Evolutionary conservation across 2,888 invertebrate genomes (phyloP).

Genomic region (Papilio demoleus): DNA sequence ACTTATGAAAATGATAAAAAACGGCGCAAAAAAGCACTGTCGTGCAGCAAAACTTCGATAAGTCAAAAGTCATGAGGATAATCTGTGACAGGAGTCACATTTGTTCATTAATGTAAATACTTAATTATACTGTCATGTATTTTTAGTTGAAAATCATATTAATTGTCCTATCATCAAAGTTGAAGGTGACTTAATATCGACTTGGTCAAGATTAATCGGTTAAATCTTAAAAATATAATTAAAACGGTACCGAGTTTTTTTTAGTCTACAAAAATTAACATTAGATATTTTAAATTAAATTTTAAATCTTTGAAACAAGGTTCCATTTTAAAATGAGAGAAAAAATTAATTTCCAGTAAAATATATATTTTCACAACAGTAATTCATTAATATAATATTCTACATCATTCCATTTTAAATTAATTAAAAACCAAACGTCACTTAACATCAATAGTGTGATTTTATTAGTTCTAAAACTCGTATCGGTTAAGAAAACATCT

Average conservation of each 20-base stretch:
- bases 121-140: neutral
- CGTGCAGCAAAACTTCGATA: too few relatives aligned
- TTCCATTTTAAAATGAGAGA: neutral
- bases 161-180: constrained; percentile 24
- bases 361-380: too few relatives aligned
- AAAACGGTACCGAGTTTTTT: neutral
- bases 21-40: neutral
- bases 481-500: too few relatives aligned
- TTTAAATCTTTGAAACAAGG: neutral
- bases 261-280: neutral
- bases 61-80: neutral
- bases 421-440: too few relatives aligned
- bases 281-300: neutral
- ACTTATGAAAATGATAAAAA: neutral
- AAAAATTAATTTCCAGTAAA: neutral
- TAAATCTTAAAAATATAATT: constrained; percentile 1
- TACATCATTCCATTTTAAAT: too few relatives aligned
- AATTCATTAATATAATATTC: too few relatives aligned
- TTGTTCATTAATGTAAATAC: too few relatives aligned
- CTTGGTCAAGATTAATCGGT: constrained; percentile 27
- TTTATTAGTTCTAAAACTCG: too few relatives aligned
- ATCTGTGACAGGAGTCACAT: too few relatives aligned
- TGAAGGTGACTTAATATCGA: constrained; percentile 25
- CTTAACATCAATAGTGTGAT: too few relatives aligned
- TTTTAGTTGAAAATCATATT: constrained; percentile 3